Evolutionary conservation across 1,140 invertebrate genomes (phyloP).

Genomic region (Thaumetopoea pityocampa): DNA sequence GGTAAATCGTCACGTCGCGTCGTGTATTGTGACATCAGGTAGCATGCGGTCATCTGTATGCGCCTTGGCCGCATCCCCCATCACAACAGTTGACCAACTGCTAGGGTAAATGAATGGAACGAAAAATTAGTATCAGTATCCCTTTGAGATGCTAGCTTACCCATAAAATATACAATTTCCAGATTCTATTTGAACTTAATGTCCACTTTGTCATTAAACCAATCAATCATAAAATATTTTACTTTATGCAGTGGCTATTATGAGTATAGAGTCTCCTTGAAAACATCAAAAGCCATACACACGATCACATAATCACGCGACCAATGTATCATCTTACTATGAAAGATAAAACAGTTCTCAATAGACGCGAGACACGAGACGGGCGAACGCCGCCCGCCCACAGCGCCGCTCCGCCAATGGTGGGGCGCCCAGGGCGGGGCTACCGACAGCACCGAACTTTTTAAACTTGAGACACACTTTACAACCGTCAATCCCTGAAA

Average conservation of each 20-base stretch:
- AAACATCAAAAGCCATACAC: slow-evolving; percentile 16
- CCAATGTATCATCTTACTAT: slow-evolving; percentile 45
- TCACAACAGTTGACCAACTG: too few species aligned
- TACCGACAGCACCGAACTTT: slow-evolving; percentile 19
- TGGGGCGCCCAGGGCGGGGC: slow-evolving; percentile 34
- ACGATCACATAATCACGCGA: slow-evolving; percentile 15
- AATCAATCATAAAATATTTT: too few species aligned
- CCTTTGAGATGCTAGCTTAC: too few species aligned
- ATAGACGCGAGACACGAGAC: slow-evolving; percentile 9
- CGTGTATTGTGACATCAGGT: too few species aligned
- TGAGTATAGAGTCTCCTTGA: slow-evolving; percentile 20
- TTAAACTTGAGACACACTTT: slow-evolving; percentile 45
- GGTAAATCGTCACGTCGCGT: too few species aligned
- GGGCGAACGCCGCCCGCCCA: slow-evolving; percentile 30
- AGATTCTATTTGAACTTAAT: too few species aligned
- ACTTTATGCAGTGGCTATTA: slow-evolving; percentile 4
- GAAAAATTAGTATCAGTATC: too few species aligned
- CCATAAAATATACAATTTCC: too few species aligned
- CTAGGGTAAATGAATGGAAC: too few species aligned
- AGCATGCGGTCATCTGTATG: too few species aligned
- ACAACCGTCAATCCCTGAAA: slow-evolving; percentile 53
- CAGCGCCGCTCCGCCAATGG: slow-evolving; percentile 35
- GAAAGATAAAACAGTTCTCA: slow-evolving; percentile 35
- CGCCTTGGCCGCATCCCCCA: too few species aligned
- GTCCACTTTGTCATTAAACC: too few species aligned